Evolutionary conservation across 1,140 invertebrate genomes (phyloP), one percentile per base, ranked within the genome.

Genomic region (Drosophila saltans): DNA sequence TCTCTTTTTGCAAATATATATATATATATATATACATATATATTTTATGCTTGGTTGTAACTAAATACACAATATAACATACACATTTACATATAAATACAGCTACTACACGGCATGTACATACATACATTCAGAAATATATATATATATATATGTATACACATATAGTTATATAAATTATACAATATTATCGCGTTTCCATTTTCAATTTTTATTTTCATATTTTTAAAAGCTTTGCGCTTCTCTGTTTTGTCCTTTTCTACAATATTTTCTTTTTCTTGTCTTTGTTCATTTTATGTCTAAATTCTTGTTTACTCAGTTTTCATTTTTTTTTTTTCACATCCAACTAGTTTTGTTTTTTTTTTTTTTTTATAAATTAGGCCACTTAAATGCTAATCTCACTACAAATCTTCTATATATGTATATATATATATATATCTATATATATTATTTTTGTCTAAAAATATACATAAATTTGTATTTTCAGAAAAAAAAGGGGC

Each of bases 51-150:
- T 48, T 48, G 81, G 72, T 80, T 81, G 70, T 86, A 86, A 88
- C 82, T 88, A 88, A 88, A 85, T 90, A 83, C 82, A 75, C 80
- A 90, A 78, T 75, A 78, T 75, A 86, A 90, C 81, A 81, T 89
- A 78, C 84, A 88, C 77, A 89, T 90, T 90, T 90, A 90, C 88
- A 80, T 78, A 86, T 82, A 86, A 81, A 83, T 90, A 83, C 80
- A 86, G 66, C 82, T 90, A 86, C 77, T 84, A 78, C 72, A 68
- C 45, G 45, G 45, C 81, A 62, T 78, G 72, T 81, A 81, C 76
- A 78, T 78, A 79, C 52, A 76, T 81, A 80, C 76, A 74, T 69
- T 77, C 58, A 78, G 74, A 71, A 78, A 81, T 89, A 75, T 80
- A 75, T 67, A 82, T 80, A 66, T 81, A 72, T 83, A 67, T 58